These are phyloP conservation scores for Phrynosoma blainvillii DNA, from an alignment of 2,113 vertebrate genomes.

Conservation along the genomic window DNA sequence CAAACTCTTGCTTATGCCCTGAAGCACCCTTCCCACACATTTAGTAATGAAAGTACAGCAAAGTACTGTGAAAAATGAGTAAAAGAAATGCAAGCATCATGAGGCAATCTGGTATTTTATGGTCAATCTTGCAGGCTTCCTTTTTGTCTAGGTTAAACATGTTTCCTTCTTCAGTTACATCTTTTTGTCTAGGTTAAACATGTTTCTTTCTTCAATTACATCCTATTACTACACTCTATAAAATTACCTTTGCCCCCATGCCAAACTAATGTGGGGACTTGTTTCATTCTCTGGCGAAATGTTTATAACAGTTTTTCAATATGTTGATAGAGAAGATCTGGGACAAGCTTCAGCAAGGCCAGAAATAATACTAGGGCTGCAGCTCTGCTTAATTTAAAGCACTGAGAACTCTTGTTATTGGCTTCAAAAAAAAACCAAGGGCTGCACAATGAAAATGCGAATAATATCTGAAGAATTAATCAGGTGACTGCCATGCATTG, in stretches of 20 bases:
- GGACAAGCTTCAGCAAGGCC: background rate
- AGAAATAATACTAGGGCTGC: background rate
- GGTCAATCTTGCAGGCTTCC: background rate
- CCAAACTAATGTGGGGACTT: background rate
- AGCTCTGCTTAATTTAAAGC: background rate
- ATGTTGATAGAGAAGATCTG: background rate
- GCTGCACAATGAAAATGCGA: background rate
- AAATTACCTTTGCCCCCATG: conserved; percentile 11
- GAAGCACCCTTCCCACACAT: background rate
- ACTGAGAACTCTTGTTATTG: background rate
- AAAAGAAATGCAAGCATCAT: background rate
- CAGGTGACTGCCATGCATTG: background rate
- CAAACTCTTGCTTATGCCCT: rapidly evolving
- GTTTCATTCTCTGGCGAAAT: background rate
- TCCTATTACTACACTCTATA: background rate
- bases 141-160: background rate
- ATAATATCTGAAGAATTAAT: background rate
- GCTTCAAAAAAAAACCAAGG: background rate
- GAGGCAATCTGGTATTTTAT: background rate
- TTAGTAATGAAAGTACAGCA: conserved; percentile 14
- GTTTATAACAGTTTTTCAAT: background rate
- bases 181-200: background rate
- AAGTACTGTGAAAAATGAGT: background rate
- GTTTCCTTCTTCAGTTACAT: conserved; percentile 8
- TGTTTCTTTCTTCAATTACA: conserved; percentile 10